Base-by-base conservation (phyloP, 2,113 vertebrate genomes). In the Melanotaenia duboulayi region DNA sequence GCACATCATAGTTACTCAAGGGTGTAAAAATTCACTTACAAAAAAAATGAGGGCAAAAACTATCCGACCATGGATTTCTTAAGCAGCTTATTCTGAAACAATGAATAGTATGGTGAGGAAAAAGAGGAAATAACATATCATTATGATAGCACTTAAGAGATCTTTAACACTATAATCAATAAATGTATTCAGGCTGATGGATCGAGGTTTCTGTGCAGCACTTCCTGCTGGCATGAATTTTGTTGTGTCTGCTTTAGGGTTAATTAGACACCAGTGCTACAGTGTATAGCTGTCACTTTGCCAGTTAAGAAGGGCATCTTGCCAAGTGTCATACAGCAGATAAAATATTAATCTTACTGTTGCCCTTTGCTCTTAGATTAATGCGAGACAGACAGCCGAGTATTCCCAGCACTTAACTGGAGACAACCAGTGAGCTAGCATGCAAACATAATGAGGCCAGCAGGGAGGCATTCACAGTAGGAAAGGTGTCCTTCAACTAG, bases 351-450 rank as follows among this genome's bases (percentile, higher is more conserved):
- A 87, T 80, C 59, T 3, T 55, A 78, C 58, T 28, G 60, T 71
- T 77, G 85, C 89, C 85, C 80, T 89, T 77, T 81, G 69, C 59
- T 79, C 63, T 87, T 88, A 77, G 75, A 87, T 84, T 80, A 82
- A 86, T 78, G 69, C 16, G 3, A 85, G 78, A 77, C 76, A 75
- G 72, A 85, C 74, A 78, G 78, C 67, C 65, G 59, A 87, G 61
- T 22, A 71, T 75, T 72, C 28, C 20, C 55, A 62, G 52, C 71
- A 72, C 75, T 74, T 61, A 78, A 74, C 62, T 19, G 32, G 22
- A 58, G 75, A 60, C 72, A 28, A 52, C 0, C 4, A 42, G 44
- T 35, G 32, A 66, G 50, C 44, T 20, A 11, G 32, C n/a, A 56
- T 1, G 1, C 24, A 42, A 22, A 39, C 55, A 60, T 52, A 51